Evolutionary conservation across 2,888 invertebrate genomes (phyloP), one percentile per base, ranked within the genome.

Genomic region (Eucera pruinosa): DNA sequence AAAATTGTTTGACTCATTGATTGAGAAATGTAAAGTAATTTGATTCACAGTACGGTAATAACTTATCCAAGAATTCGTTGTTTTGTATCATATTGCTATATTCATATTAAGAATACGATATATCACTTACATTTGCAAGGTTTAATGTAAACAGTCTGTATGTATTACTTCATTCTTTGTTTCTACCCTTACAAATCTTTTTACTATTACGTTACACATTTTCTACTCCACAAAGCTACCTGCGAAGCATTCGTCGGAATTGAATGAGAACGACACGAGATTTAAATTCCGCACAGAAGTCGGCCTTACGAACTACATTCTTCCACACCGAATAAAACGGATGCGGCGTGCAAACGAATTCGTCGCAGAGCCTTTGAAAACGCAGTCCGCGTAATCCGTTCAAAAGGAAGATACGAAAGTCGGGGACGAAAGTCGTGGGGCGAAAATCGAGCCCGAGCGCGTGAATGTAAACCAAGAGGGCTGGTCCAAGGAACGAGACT

Each of bases 391-490:
- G 70, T 70, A 76, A 78, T 78, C 61, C 61, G 41, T 5, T 66
- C 33, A 75, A 75, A 73, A 62, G 65, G n/a, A 62, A 70, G 78
- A 78, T 57, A 66, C 41, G 60, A 25, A 39, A 55, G 18, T 45
- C 41, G 50, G 48, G 43, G n/a, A 43, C 47, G 54, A 11, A 52
- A 20, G 47, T 7, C 45, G 30, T 18, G 73, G 64, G 65, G 69
- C 13, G 78, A 78, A 78, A 78, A 78, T 78, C 70, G 60, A 11
- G 77, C 13, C 45, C 2, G 18, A 9, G 20, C 65, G 78, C 76
- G 68, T 64, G 39, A 64, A 69, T 77, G 77, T 70, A 78, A 78
- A 78, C 78, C 36, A 43, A 18, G 15, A 25, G 36, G 41, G 41
- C 18, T 23, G 23, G 27, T 30, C 18, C 36, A n/a, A 11, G 23